Base-by-base conservation (phyloP, 2,797 vertebrate species). In the Pagetopsis macropterus region DNA sequence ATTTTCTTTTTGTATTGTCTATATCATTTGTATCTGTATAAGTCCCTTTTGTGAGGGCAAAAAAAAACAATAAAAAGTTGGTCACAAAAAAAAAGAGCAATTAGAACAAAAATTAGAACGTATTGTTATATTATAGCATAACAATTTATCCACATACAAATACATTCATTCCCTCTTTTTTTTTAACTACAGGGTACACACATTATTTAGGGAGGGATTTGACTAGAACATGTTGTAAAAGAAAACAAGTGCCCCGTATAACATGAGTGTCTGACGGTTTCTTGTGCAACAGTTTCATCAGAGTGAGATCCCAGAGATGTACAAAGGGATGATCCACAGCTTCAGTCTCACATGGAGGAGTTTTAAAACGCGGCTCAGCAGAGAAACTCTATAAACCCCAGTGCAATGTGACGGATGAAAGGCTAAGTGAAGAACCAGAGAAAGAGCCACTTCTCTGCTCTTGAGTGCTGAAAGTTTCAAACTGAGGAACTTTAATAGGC, bases 241-340 rank as follows among this genome's bases (percentile, higher is more conserved):
- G 5, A 1, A 17, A 16, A 48, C 21, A 43, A n/a, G 1, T 12
- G 2, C 7, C 15, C 15, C 3, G 40, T 11, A 14, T 48, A 4
- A 40, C 23, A 37, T 5, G 14, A 17, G 16, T 19, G 2, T 60
- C 21, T 56, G 62, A 12, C 44, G 57, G 43, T 48, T 37, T 73
- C 6, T 52, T 44, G 72, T 58, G 65, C 70, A 55, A 73, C 46
- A 23, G 57, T 70, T 54, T 74, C 56, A 54, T 73, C 76, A 60
- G 75, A 64, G 62, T 6, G 63, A 70, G 65, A 65, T 37, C 43
- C 6, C 64, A 76, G 60, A 70, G 60, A 14, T 12, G 41, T 17
- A 48, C 63, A 70, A 65, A 46, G 23, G 65, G 73, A 79, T 63
- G 77, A 44, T 75, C 37, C 45, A 49, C 78, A 46, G 48, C 46